A percentile compares a stretch with the other conserved stretches of the same genome.
Conservation (phyloP, 2,797 vertebrate genomes). For the Macrochelys suwanniensis region DNA sequence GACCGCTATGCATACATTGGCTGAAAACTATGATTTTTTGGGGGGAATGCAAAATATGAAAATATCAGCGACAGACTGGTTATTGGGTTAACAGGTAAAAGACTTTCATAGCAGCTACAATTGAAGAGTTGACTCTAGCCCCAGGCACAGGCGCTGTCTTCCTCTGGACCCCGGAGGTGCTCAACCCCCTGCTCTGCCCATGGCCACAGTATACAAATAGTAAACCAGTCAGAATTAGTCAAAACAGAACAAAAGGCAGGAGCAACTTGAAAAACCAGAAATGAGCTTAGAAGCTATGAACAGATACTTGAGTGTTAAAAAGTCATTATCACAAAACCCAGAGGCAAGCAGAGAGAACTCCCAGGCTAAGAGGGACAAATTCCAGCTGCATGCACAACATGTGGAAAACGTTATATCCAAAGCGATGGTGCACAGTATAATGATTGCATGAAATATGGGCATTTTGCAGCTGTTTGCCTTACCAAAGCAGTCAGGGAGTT, state of each 20-base stretch:
- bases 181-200: no score
- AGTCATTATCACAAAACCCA: neutral
- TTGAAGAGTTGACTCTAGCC: neutral
- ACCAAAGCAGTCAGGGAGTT: neutral
- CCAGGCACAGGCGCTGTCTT: no score
- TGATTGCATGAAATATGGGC: neutral
- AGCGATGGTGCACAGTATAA: neutral
- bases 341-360: neutral
- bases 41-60: neutral
- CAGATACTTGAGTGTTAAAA: neutral
- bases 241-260: neutral
- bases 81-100: neutral
- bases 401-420: neutral
- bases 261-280: neutral
- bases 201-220: neutral
- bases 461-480: neutral
- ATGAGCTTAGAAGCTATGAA: neutral
- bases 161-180: no score
- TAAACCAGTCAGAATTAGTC: neutral
- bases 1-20: neutral
- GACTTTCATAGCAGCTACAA: neutral
- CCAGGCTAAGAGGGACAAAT: neutral
- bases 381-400: neutral
- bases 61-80: neutral
- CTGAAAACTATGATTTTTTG: neutral